Evolutionary conservation across 2,113 vertebrate genomes (phyloP).

Genomic region (Brachyhypopomus occidentalis): DNA sequence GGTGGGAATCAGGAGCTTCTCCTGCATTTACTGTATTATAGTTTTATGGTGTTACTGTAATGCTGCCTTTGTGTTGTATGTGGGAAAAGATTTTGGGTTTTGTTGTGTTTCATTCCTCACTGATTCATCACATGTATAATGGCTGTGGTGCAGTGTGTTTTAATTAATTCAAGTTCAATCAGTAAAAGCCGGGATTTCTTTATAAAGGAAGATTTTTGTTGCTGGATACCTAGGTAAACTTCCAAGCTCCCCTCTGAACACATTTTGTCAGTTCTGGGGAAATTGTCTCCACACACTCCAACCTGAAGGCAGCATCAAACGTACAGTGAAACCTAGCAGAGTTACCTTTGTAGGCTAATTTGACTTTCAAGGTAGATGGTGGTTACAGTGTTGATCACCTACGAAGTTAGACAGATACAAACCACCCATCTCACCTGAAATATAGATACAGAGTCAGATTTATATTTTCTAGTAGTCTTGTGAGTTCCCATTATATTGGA

Average conservation of each 20-base stretch:
- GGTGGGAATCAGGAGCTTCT: too few species aligned
- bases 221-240: background rate
- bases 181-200: too few species aligned
- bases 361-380: background rate
- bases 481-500: too few species aligned
- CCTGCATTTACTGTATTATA: background rate
- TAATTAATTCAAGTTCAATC: too few species aligned
- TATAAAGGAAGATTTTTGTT: too few species aligned
- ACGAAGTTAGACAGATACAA: background rate
- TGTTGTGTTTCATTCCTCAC: too few species aligned
- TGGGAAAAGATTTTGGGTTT: too few species aligned
- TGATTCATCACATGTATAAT: too few species aligned
- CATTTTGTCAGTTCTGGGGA: background rate
- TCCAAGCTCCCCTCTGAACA: background rate
- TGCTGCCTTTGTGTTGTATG: too few species aligned
- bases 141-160: too few species aligned
- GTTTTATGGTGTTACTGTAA: background rate
- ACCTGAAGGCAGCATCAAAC: background rate
- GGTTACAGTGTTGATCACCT: background rate
- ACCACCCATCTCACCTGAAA: background rate
- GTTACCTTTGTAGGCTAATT: conserved; percentile 5
- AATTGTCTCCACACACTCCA: background rate
- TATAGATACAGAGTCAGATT: background rate
- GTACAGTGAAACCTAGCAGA: background rate
- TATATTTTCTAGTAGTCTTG: background rate